A percentile compares a stretch with the other conserved stretches of the same genome.
These are phyloP conservation scores for Selenia dentaria DNA, from an alignment of 2,888 invertebrate genomes.

Conservation along the genomic window DNA sequence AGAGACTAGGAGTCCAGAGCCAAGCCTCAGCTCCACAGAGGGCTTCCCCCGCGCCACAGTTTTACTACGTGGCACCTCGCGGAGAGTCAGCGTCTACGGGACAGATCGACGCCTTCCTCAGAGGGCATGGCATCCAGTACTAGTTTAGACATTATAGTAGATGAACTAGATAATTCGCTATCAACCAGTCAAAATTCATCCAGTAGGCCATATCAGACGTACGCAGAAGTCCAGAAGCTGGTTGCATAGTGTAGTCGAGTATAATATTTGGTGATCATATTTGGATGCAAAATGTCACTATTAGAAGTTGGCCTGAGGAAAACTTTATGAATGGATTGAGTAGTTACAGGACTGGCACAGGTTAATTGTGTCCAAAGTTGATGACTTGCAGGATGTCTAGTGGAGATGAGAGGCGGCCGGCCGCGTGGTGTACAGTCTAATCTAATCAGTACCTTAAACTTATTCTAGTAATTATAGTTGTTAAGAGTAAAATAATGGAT, in stretches of 20 bases:
- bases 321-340: too few relatives aligned
- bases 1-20: constrained; percentile 62
- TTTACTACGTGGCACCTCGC: constrained; percentile 85
- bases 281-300: constrained; percentile 11
- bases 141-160: constrained; percentile 57
- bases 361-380: constrained; percentile 5
- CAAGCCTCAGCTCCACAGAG: constrained; percentile 54
- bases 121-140: constrained; percentile 88
- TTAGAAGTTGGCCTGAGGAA: too few relatives aligned
- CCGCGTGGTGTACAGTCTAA: constrained; percentile 72
- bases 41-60: constrained; percentile 63
- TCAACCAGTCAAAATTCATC: constrained; percentile 44
- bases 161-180: constrained; percentile 58
- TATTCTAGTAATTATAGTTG: constrained; percentile 59
- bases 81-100: constrained; percentile 84
- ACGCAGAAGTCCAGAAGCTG: constrained; percentile 48
- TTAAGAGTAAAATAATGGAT: constrained; percentile 62
- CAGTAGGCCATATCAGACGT: constrained; percentile 59
- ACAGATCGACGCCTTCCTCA: constrained; percentile 92
- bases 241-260: constrained; percentile 52
- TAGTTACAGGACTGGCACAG: too few relatives aligned
- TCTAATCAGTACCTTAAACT: constrained; percentile 76
- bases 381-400: constrained; percentile 13
- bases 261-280: constrained; percentile 35
- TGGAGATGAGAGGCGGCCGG: constrained; percentile 27